These are phyloP conservation scores for Ganaspis brasiliensis DNA, from an alignment of 2,888 invertebrate genomes.

Conservation along the genomic window DNA sequence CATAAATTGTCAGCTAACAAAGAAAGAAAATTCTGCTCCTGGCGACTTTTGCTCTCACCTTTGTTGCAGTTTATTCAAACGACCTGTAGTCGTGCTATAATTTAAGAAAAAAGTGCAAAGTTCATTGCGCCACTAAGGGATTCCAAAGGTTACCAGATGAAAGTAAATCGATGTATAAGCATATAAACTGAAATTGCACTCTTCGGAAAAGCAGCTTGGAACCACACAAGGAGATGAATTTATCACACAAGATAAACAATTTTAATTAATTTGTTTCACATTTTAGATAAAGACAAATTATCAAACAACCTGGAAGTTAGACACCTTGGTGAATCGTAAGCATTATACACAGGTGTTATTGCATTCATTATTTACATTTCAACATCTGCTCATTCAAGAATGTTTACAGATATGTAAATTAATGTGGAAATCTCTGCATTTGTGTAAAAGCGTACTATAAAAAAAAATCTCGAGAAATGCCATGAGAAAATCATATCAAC, in stretches of 20 bases:
- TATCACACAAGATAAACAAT: neutral
- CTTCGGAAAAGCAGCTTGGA: neutral
- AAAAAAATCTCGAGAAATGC: conserved; percentile 1
- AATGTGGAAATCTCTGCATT: conserved; percentile 7
- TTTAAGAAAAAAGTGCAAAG: conserved; percentile 12
- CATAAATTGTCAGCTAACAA: too few species aligned
- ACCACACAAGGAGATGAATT: neutral
- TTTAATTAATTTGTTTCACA: neutral
- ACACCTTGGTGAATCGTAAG: neutral
- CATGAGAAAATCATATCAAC: conserved; percentile 6
- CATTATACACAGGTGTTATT: neutral
- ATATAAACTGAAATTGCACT: neutral
- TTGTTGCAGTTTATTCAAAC: conserved; percentile 2
- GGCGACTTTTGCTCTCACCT: conserved; percentile 16
- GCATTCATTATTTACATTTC: conserved; percentile 23
- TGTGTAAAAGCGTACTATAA: neutral
- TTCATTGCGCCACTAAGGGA: conserved; percentile 62
- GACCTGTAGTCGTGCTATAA: conserved; percentile 8
- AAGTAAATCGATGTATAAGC: conserved; percentile 70
- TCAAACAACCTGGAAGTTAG: neutral
- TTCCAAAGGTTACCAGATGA: conserved; percentile 74
- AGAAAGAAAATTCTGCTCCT: too few species aligned
- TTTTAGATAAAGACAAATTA: neutral
- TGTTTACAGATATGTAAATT: conserved; percentile 4
- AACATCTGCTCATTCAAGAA: conserved; percentile 15